Evolutionary conservation across 2,113 vertebrate species (phyloP).

Genomic region (Thunnus thynnus): DNA sequence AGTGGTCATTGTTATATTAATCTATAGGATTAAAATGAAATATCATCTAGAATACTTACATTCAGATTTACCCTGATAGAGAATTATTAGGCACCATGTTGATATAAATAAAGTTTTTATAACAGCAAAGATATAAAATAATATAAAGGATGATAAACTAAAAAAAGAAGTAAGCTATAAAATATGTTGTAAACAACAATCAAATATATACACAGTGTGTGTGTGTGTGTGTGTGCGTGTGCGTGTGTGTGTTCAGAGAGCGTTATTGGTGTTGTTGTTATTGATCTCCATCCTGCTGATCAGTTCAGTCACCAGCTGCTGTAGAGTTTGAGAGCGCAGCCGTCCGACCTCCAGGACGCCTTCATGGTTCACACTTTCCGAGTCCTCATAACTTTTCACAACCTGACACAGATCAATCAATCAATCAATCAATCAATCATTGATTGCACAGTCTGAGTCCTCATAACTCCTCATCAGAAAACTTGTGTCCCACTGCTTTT

Average conservation of each 20-base stretch:
- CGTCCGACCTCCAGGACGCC: slow-evolving; percentile 84
- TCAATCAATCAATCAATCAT: neutral
- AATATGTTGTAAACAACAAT: slow-evolving; percentile 15
- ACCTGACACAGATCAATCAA: slow-evolving; percentile 65
- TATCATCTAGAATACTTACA: slow-evolving; percentile 50
- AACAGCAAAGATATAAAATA: slow-evolving; percentile 40
- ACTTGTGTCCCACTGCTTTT: neutral
- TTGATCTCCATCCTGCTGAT: slow-evolving; percentile 83
- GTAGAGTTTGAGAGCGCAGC: slow-evolving; percentile 81
- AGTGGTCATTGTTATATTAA: slow-evolving; percentile 40
- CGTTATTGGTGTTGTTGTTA: slow-evolving; percentile 77
- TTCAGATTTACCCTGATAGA: slow-evolving; percentile 35
- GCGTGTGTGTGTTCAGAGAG: slow-evolving; percentile 52
- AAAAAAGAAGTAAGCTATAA: neutral
- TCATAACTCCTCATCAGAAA: neutral
- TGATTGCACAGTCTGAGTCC: neutral
- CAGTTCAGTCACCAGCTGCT: slow-evolving; percentile 84
- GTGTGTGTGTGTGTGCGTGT: slow-evolving; percentile 16
- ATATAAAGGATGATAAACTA: neutral
- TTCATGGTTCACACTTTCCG: slow-evolving; percentile 82
- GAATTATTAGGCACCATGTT: slow-evolving; percentile 39
- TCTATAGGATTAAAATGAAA: slow-evolving; percentile 37
- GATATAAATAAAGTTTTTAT: slow-evolving; percentile 57
- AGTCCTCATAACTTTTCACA: slow-evolving; percentile 82
- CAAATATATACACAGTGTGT: slow-evolving; percentile 37